Conservation (phyloP, 1,140 invertebrate genomes). For the Atopsyche davidsoni region DNA sequence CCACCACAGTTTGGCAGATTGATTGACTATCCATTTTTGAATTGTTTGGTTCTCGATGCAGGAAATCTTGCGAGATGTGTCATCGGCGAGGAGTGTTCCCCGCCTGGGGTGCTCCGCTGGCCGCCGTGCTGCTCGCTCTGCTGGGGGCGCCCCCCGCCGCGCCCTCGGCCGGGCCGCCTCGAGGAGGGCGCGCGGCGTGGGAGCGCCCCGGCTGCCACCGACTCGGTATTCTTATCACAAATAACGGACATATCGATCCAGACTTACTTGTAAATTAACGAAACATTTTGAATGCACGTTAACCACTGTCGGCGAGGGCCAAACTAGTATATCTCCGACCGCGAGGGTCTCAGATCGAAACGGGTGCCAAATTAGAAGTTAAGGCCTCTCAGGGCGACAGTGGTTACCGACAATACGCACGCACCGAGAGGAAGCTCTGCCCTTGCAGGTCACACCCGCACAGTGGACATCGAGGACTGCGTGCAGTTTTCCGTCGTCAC, state of each 20-base stretch:
- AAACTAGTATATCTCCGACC: not conserved
- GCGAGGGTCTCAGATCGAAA: not conserved
- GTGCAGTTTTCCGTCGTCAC: conserved; percentile 78
- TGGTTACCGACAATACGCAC: no score
- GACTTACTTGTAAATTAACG: not conserved
- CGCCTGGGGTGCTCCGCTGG: no score
- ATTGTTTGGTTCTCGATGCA: no score
- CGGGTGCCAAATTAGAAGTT: not conserved
- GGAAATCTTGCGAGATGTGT: no score
- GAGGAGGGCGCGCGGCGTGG: conserved; percentile 13
- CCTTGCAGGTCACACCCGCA: conserved; percentile 68
- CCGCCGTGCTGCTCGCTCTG: conserved; percentile 9
- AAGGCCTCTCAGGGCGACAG: not conserved
- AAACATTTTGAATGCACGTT: not conserved
- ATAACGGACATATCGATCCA: not conserved
- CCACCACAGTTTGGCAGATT: no score
- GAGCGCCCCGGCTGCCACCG: conserved; percentile 26
- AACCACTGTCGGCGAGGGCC: not conserved
- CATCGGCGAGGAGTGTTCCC: no score
- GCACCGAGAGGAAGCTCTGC: no score
- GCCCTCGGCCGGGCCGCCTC: not conserved
- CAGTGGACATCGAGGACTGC: conserved; percentile 74
- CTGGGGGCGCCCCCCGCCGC: conserved; percentile 1
- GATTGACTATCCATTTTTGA: no score
- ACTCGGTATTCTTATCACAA: conserved; percentile 14